Evolutionary conservation across 2,888 invertebrate genomes (phyloP), one percentile per base, ranked within the genome.

Genomic region (Smittia sp.): DNA sequence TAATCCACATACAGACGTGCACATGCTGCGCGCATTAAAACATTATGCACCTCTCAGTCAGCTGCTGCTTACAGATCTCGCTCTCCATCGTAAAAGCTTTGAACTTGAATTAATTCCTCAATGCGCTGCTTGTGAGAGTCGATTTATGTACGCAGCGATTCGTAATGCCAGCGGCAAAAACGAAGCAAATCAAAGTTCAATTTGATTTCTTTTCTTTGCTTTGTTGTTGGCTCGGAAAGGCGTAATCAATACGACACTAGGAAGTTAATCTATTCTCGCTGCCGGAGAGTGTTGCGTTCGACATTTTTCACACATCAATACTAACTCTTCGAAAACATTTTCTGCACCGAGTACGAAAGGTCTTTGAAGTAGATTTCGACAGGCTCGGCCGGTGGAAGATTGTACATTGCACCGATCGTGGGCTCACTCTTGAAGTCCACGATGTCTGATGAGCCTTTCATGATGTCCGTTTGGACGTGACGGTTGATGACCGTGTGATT

Each of bases 351-450:
- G 78, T 89, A 91, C 0, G 86, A 87, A 75, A 93, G 85, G 78
- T 91, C 87, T 75, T 89, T 88, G 80, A 93, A 93, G 76, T 87
- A 85, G 75, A 93, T 87, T 78, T 92, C 90, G 39, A 92, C 85
- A 1, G 87, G 85, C 13, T 69, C 69, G 87, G 85, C 82, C 6
- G 79, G 75, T 7, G 82, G 82, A 72, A 83, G 76, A 76, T 81
- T 80, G 20, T 81, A 79, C 20, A 83, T 78, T 13, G 75, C 72
- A 20, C 46, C 62, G 1, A 18, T 24, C 7, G 22, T 15, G 11
- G 62, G 27, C 24, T 20, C 13, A 2, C 62, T 20, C 15, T 69
- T 20, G 18, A 25, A 69, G 22, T 69, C 69, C 11, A 39, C 39
- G 3, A 39, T 32, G 22, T 69, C 69, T 9, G 41, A 7, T 24